Evolutionary conservation across 2,888 invertebrate genomes (phyloP).

Genomic region (Penaeus monodon): DNA sequence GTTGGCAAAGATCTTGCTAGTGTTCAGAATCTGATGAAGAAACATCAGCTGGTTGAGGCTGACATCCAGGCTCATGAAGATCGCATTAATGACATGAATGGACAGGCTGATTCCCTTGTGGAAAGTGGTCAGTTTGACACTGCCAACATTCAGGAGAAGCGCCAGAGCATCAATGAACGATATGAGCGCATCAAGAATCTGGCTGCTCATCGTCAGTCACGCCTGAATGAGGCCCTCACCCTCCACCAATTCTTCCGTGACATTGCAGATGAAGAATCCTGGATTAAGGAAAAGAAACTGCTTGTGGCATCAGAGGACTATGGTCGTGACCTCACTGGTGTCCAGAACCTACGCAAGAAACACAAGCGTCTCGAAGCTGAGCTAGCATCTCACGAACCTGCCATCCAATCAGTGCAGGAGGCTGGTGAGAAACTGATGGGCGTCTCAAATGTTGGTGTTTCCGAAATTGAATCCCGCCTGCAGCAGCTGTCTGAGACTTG

Average conservation of each 20-base stretch:
- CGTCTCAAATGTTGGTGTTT: conserved; percentile 90
- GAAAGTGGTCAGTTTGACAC: conserved; percentile 98
- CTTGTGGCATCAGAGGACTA: conserved; percentile 98
- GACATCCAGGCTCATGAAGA: conserved; percentile 98
- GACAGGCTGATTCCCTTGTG: conserved; percentile 94
- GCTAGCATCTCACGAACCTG: conserved; percentile 96
- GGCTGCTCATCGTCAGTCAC: conserved; percentile 90
- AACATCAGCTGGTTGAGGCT: conserved; percentile 97
- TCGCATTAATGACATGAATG: conserved; percentile 78
- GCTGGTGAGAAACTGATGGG: conserved; percentile 88
- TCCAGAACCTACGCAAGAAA: conserved; percentile 98
- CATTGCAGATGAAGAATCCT: conserved; percentile 98
- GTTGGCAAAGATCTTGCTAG: conserved; percentile 98
- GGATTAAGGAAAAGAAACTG: conserved; percentile 99
- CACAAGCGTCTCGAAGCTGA: conserved; percentile 99
- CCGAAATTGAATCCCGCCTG: conserved; percentile 77
- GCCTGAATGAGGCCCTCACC: conserved; percentile 95
- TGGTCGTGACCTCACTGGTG: conserved; percentile 96
- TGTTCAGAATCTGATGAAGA: conserved; percentile 98
- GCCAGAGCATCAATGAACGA: conserved; percentile 91
- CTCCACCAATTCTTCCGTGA: conserved; percentile 99
- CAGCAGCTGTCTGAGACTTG: conserved; percentile 91
- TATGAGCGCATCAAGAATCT: conserved; percentile 93
- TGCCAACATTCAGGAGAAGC: conserved; percentile 90
- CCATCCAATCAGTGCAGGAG: conserved; percentile 87